phyloP scores from a whole-genome alignment of 2,113 vertebrate species.

The Macaca nemestrina region DNA sequence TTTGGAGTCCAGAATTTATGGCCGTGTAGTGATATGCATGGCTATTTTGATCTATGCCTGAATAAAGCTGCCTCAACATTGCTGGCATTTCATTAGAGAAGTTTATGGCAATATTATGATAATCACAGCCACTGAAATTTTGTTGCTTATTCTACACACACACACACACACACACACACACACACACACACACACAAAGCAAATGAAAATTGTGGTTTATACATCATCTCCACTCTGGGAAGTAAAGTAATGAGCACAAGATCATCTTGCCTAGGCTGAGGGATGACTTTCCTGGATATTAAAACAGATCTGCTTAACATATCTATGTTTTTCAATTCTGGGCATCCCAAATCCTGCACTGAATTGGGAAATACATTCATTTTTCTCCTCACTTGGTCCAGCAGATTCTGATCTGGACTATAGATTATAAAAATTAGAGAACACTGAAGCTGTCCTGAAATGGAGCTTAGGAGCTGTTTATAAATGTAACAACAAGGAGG shows the following conservation, averaged over 20 bases:
- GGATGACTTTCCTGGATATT: neutral
- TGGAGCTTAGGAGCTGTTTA: neutral
- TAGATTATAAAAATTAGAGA: slow-evolving; percentile 13
- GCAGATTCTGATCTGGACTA: neutral
- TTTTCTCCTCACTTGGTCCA: neutral
- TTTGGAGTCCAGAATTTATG: neutral
- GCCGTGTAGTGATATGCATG: neutral
- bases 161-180: neutral
- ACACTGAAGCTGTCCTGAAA: neutral
- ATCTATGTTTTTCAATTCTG: neutral
- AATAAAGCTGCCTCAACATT: neutral
- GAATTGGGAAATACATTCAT: neutral
- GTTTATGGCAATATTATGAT: neutral
- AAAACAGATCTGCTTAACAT: neutral
- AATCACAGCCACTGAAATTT: neutral
- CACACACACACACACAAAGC: neutral
- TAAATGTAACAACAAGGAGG: neutral
- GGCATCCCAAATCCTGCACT: neutral
- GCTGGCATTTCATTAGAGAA: neutral
- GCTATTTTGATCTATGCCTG: neutral
- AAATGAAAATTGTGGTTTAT: neutral
- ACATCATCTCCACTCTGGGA: neutral
- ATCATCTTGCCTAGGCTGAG: neutral
- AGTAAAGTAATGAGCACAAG: neutral
- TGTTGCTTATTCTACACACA: neutral